phyloP scores from a whole-genome alignment of 2,888 invertebrate genomes.

The Helobdella robusta region DNA sequence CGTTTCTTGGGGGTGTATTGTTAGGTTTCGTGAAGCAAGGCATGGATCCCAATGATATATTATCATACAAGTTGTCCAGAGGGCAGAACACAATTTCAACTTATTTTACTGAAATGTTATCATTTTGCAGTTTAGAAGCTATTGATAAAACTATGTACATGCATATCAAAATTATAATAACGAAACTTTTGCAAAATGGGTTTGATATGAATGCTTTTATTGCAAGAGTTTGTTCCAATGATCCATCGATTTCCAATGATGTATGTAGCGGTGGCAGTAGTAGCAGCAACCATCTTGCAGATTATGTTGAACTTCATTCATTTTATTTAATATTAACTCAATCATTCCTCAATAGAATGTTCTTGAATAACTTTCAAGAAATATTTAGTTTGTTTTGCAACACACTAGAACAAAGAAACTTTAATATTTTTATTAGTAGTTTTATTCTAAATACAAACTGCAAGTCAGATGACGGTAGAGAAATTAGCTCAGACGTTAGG shows the following conservation, averaged over 20 bases:
- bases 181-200: constrained; percentile 33
- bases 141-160: constrained; percentile 25
- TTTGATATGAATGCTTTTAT: constrained; percentile 14
- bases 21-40: constrained; percentile 33
- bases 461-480: no score
- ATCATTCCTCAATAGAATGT: no score
- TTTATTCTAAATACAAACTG: no score
- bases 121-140: constrained; percentile 32
- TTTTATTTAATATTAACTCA: no score
- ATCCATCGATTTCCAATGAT: no score
- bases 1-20: constrained; percentile 33
- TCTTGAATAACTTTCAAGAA: constrained; percentile 21
- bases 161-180: constrained; percentile 29
- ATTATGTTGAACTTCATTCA: no score
- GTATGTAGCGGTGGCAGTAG: no score
- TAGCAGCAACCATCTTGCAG: no score
- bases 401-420: constrained; percentile 32
- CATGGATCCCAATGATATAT: constrained; percentile 31
- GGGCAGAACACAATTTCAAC: constrained; percentile 35
- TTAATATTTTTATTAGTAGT: constrained; percentile 31
- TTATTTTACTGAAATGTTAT: constrained; percentile 35
- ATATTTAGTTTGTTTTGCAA: constrained; percentile 30
- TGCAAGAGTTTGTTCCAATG: no score
- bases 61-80: constrained; percentile 34
- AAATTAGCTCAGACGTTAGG: no score